These are phyloP conservation scores for Myopa tessellatipennis DNA, from an alignment of 2,888 invertebrate genomes.

Conservation along the genomic window DNA sequence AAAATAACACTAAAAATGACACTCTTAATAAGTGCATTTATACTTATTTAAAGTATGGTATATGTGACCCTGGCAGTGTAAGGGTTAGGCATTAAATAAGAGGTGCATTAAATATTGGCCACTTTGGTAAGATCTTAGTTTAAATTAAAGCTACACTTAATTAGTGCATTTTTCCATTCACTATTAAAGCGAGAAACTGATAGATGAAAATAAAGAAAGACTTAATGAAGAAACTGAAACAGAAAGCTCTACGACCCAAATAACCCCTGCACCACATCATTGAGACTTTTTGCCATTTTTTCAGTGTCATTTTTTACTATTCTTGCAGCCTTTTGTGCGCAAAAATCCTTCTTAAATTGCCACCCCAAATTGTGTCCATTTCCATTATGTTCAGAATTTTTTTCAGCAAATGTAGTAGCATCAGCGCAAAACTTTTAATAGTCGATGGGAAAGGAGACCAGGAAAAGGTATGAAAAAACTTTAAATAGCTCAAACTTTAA, in stretches of 20 bases:
- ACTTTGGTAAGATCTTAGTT: background rate
- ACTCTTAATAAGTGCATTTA: too few species aligned
- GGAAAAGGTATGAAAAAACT: constrained; percentile 17
- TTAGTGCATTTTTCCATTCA: background rate
- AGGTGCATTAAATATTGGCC: too few species aligned
- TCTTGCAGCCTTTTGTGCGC: background rate
- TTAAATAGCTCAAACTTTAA: background rate
- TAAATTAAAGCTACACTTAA: background rate
- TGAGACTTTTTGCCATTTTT: background rate
- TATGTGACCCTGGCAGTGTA: too few species aligned
- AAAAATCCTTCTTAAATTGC: background rate
- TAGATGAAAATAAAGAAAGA: too few species aligned
- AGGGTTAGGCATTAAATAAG: too few species aligned
- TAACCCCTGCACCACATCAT: background rate
- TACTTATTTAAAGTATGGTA: too few species aligned
- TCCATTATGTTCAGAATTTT: constrained; percentile 7
- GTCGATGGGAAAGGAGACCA: background rate
- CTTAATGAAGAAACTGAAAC: background rate
- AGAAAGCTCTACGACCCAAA: background rate
- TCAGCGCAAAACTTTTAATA: constrained; percentile 16
- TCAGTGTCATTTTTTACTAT: background rate
- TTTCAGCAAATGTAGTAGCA: constrained; percentile 11
- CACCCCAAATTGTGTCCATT: background rate
- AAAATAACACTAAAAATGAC: too few species aligned
- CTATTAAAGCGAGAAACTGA: background rate